Conservation (phyloP, 1,140 invertebrate species). For the Euwallacea similis region DNA sequence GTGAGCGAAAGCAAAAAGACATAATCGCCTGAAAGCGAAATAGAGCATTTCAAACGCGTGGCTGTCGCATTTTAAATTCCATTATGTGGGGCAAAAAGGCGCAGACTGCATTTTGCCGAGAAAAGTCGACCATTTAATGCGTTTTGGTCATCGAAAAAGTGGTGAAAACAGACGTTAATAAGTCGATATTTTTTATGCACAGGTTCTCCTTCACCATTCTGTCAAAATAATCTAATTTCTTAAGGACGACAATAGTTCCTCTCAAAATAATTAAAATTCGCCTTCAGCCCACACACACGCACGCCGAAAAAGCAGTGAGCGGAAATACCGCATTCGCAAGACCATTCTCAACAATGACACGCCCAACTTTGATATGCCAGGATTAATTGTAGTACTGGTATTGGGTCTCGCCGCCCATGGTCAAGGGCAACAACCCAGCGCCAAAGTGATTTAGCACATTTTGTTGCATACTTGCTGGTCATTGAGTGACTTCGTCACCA, state of each 20-base stretch:
- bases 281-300: neutral
- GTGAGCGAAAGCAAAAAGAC: slow-evolving; percentile 12
- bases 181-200: neutral
- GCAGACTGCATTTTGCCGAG: neutral
- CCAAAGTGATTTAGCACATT: neutral
- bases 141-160: neutral
- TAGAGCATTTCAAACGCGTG: slow-evolving; percentile 18
- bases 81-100: too few relatives aligned
- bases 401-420: neutral
- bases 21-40: slow-evolving; percentile 11
- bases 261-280: neutral
- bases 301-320: neutral
- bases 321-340: neutral
- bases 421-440: neutral
- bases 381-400: neutral
- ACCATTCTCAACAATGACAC: neutral
- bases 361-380: neutral
- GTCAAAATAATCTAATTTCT: neutral
- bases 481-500: too few relatives aligned
- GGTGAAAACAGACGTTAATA: neutral
- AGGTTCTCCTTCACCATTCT: neutral
- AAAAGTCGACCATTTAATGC: neutral
- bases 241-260: neutral
- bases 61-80: too few relatives aligned
- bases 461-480: too few relatives aligned